Conservation (phyloP, 2,888 invertebrate genomes). For the Morpho achilles region DNA sequence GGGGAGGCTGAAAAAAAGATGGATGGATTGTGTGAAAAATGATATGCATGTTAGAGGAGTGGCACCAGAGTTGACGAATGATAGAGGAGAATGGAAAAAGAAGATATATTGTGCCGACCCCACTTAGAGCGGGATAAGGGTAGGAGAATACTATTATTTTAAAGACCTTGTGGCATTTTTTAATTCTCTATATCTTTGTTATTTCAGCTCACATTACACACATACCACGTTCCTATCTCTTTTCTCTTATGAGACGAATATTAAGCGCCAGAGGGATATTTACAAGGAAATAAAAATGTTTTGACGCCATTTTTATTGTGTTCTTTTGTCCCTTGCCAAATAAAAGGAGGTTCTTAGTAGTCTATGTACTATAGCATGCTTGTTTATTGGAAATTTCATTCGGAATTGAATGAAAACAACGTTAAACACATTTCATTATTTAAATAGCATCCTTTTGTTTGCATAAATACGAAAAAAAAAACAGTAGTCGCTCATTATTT, state of each 20-base stretch:
- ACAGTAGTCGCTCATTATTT: no score
- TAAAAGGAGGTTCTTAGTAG: conserved; percentile 26
- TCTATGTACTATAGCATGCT: conserved; percentile 13
- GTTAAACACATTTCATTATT: no score
- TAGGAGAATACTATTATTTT: no score
- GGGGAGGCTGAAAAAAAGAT: no score
- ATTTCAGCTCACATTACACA: conserved; percentile 40
- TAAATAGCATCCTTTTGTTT: neutral
- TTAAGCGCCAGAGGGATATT: conserved; percentile 58
- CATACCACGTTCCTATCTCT: conserved; percentile 51
- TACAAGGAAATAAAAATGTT: conserved; percentile 60
- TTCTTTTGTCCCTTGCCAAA: conserved; percentile 30
- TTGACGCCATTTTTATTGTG: conserved; percentile 46
- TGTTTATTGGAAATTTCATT: conserved; percentile 16
- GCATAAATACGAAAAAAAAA: neutral
- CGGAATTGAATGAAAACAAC: conserved; percentile 18
- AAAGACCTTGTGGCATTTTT: neutral
- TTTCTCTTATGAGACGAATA: conserved; percentile 64
- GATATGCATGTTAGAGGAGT: no score
- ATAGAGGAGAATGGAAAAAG: no score
- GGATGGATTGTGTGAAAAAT: no score
- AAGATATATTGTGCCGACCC: no score
- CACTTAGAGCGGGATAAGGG: no score
- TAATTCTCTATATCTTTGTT: conserved; percentile 22
- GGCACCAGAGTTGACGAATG: no score